Base-by-base conservation (phyloP, 1,140 invertebrate species). In the Zaprionus tsacasi region DNA sequence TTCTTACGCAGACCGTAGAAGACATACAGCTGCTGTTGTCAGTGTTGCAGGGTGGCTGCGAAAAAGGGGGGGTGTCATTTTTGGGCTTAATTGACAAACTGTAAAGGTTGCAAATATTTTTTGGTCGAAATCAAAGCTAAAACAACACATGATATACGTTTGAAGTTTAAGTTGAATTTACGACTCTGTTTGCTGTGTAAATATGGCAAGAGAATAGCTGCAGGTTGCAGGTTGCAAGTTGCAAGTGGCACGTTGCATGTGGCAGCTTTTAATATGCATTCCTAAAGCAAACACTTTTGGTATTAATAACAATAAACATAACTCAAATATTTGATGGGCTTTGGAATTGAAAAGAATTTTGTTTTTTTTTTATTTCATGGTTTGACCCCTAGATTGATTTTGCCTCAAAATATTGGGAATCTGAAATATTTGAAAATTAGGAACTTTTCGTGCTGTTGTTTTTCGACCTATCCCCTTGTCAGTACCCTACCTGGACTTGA, bases 21-120 rank as follows among this genome's bases (percentile, higher is more conserved):
- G 33, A 35, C 33, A 35, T 7, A 35, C n/a, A 45, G 40, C 40
- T 15, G 40, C n/a, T 45, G 40, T n/a, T 45, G 33, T 35, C 40
- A 15, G 7, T 45, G n/a, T 45, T n/a, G n/a, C 40, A 45, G n/a
- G n/a, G n/a, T 8, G 13, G 40, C n/a, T n/a, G n/a, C n/a, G 40
- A 2, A 8, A 15, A 5, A 45, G n/a, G 17, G 13, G 27, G 30
- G 6, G 25, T 1, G 4, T 1, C 27, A 11, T 6, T 13, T 12
- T 36, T 55, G 38, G 6, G 60, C n/a, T 27, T 56, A 56, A 70
- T 70, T 64, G 68, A 48, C 60, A 56, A 56, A 27, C 15, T 17
- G 21, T 64, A 70, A 54, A 64, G 59, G 5, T 43, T 55, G 38
- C 36, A 55, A 40, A 52, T 40, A 60, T 30, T 40, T 69, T n/a